These are phyloP conservation scores for Proctacanthus coquilletti DNA, from an alignment of 1,140 invertebrate species.

Conservation along the genomic window DNA sequence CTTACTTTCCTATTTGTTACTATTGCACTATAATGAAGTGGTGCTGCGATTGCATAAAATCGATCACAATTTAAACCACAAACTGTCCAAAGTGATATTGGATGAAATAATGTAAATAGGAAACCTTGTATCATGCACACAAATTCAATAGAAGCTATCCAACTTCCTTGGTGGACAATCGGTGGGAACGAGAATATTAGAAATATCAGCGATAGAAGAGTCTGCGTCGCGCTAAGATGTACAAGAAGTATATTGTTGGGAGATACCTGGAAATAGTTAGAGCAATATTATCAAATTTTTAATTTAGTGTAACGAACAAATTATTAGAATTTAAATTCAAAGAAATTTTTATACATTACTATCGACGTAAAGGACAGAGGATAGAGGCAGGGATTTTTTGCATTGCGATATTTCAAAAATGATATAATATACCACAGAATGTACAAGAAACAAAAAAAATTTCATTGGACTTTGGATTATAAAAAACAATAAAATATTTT, in stretches of 20 bases:
- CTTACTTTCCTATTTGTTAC: conserved; percentile 47
- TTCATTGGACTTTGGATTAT: no score
- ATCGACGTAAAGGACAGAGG: no score
- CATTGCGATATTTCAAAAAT: no score
- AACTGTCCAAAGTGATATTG: conserved; percentile 60
- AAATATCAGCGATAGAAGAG: conserved; percentile 44
- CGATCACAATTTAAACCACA: conserved; percentile 64
- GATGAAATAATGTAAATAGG: conserved; percentile 51
- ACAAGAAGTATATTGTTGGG: conserved; percentile 54
- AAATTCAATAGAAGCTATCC: conserved; percentile 23
- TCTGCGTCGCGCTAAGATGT: conserved; percentile 51
- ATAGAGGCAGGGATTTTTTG: no score
- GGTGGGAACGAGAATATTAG: conserved; percentile 30
- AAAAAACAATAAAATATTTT: no score
- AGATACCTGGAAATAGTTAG: conserved; percentile 40
- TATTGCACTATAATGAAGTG: conserved; percentile 55
- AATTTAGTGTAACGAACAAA: no score
- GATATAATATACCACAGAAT: no score
- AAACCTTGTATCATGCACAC: conserved; percentile 45
- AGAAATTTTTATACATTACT: no score
- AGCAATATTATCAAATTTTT: no score
- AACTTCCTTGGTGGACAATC: neutral
- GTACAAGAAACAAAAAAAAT: no score
- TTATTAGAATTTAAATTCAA: no score
- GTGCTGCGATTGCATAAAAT: conserved; percentile 60